Evolutionary conservation across 2,888 invertebrate species (phyloP).

Genomic region (Euplagia quadripunctaria): DNA sequence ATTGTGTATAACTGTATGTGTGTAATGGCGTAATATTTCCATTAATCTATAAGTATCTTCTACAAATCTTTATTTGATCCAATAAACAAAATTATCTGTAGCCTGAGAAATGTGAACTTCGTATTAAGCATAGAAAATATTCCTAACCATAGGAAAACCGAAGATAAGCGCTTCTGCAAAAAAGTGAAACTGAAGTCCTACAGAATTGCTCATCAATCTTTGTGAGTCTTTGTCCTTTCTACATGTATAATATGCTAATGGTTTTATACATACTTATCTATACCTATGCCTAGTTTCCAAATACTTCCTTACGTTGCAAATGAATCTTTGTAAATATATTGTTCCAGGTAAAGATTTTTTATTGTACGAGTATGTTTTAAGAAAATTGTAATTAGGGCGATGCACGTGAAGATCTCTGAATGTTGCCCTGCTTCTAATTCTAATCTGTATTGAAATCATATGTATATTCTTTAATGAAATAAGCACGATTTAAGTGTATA

Average conservation of each 20-base stretch:
- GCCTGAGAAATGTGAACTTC: background rate
- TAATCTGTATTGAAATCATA: constrained; percentile 27
- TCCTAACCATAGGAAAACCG: background rate
- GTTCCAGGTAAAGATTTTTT: constrained; percentile 43
- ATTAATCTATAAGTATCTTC: constrained; percentile 2
- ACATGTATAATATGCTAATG: background rate
- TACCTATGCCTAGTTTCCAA: background rate
- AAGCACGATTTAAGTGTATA: constrained; percentile 63
- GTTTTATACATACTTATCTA: background rate
- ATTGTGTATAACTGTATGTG: constrained; percentile 54
- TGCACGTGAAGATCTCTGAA: constrained; percentile 28
- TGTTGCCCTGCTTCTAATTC: constrained; percentile 20
- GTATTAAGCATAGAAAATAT: background rate
- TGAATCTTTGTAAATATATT: constrained; percentile 42
- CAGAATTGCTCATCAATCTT: background rate
- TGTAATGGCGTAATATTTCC: constrained; percentile 38
- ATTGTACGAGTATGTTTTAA: constrained; percentile 32
- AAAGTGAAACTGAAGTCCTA: background rate
- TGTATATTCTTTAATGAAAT: constrained; percentile 39
- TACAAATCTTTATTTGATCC: too few species aligned
- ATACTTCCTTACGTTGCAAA: background rate
- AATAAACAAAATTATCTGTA: background rate
- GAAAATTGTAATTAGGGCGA: constrained; percentile 31
- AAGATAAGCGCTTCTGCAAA: too few species aligned
- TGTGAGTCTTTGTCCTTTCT: background rate